A percentile compares a stretch with the other conserved stretches of the same genome.
phyloP scores from a whole-genome alignment of 64 coral and sea anemone genomes.

The Pocillopora verrucosa region DNA sequence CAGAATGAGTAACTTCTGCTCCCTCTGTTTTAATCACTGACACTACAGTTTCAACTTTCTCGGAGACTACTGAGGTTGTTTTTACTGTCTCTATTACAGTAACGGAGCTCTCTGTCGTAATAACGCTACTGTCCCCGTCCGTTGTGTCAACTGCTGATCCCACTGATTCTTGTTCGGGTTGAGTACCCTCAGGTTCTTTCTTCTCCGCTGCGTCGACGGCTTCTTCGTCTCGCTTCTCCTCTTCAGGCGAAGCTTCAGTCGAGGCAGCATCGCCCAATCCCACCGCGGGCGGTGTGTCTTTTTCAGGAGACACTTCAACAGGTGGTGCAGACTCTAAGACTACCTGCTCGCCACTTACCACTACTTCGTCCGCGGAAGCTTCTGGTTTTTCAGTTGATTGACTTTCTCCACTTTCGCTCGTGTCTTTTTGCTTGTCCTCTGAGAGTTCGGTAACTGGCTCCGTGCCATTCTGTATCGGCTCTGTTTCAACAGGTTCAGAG shows the following conservation, averaged over 20 bases:
- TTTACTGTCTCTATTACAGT: background rate
- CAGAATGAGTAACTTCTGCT: background rate
- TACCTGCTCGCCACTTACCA: background rate
- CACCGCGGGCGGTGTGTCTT: background rate
- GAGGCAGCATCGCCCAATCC: background rate
- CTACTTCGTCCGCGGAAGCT: background rate
- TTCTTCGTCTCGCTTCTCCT: background rate
- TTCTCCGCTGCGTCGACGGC: background rate
- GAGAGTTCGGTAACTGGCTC: background rate
- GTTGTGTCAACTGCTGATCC: background rate
- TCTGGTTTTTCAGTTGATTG: background rate
- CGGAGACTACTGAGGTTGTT: background rate
- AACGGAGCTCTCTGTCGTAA: slow-evolving; percentile 8
- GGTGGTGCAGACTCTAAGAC: background rate
- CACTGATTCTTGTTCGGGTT: background rate
- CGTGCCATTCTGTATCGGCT: background rate
- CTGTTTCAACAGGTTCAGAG: background rate
- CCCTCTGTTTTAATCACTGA: background rate
- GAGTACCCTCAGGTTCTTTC: background rate
- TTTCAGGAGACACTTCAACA: background rate
- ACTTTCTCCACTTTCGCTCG: background rate
- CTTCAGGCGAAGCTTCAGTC: background rate
- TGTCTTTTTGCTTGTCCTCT: slow-evolving; percentile 11
- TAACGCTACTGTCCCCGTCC: background rate
- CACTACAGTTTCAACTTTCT: background rate